Evolutionary conservation across 2,888 invertebrate species (phyloP).

Genomic region (Nasonovia ribisnigri): DNA sequence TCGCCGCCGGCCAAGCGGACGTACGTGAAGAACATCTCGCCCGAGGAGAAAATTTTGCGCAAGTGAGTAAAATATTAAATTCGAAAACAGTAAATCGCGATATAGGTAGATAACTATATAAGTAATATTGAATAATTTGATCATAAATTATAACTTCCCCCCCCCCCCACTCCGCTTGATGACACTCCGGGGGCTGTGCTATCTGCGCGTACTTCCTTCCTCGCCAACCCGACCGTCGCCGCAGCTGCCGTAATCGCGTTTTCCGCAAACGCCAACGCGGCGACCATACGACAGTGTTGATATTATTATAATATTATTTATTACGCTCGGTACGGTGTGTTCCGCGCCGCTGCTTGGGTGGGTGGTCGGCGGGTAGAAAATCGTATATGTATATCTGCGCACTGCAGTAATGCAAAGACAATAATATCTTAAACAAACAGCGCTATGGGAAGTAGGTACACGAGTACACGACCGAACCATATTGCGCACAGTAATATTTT

Average conservation of each 20-base stretch:
- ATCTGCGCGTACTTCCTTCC: neutral
- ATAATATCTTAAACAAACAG: neutral
- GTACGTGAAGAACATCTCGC: slow-evolving; percentile 84
- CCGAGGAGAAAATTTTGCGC: slow-evolving; percentile 89
- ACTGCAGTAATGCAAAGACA: neutral
- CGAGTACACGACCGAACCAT: neutral
- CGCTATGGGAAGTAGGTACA: neutral
- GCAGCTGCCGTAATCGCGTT: neutral
- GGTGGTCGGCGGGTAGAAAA: neutral
- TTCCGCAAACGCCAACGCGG: neutral
- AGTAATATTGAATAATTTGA: neutral
- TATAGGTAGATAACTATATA: neutral
- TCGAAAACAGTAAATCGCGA: neutral
- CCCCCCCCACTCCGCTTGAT: neutral
- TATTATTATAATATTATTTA: neutral
- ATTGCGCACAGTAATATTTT: neutral
- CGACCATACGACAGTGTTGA: neutral
- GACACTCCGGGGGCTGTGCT: neutral
- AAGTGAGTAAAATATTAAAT: slow-evolving; percentile 76
- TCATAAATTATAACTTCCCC: neutral
- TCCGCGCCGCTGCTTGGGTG: neutral
- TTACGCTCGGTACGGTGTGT: neutral
- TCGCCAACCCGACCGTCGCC: neutral
- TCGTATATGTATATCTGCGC: neutral
- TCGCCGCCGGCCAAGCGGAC: slow-evolving; percentile 76